Base-by-base conservation (phyloP, 2,888 invertebrate genomes). In the Heliconius erato region DNA sequence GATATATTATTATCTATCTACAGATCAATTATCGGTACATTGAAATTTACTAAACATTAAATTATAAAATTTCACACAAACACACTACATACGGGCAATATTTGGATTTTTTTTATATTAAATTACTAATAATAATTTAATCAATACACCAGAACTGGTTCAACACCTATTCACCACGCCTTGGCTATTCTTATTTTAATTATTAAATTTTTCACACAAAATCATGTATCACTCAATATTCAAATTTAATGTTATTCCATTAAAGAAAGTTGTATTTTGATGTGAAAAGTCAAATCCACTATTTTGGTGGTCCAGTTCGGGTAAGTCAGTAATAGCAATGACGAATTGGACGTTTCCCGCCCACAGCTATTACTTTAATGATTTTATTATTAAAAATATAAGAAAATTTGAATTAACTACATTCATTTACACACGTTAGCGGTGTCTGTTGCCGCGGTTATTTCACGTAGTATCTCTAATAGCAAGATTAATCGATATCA, bases 261-360 rank as follows among this genome's bases (percentile, higher is more conserved):
- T 81, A 82, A 85, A 80, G 79, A 84, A 83, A 84, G 76, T 84
- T 71, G 82, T 84, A 82, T 82, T 82, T 84, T 81, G 85, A 84
- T 87, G 82, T 49, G 44, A 76, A 80, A 40, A 81, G 78, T 81
- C 74, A 72, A 80, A 77, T 86, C 86, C 90, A 87, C 90, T 68
- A 23, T 68, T 90, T 89, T 87, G 92, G 92, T 93, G 92, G 92
- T 92, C 92, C 86, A 89, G 90, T 90, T 90, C 90, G 86, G 86
- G 89, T n/a, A n/a, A n/a, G n/a, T n/a, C n/a, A n/a, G 88, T 94
- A 92, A 94, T 92, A 90, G 90, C 93, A 90, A 91, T 92, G 93
- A 94, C 94, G 94, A 94, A 94, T 94, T 90, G 89, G 86, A 89
- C 88, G 88, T 88, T 90, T 87, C 88, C 91, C 89, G 90, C 91